Evolutionary conservation across 2,888 invertebrate genomes (phyloP), one percentile per base, ranked within the genome.

Genomic region (Spisula solida): DNA sequence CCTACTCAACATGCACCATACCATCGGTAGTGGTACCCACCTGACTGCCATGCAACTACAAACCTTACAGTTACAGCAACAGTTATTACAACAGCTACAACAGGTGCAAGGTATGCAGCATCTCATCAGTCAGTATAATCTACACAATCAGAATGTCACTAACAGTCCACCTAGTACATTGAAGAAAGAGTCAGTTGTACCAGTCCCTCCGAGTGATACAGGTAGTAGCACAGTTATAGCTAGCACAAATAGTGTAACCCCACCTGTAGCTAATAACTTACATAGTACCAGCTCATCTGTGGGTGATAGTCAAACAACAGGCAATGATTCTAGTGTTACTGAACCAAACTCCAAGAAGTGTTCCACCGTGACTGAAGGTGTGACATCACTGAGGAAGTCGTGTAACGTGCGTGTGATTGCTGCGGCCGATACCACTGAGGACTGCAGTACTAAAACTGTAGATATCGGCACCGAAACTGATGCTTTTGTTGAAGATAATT

Each of bases 61-160:
- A 82, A 94, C 94, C 10, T 89, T 95, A 16, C 95, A 95, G 92
- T 89, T 94, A 20, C 94, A 94, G 82, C 95, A 95, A 79, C 94
- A 95, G 75, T 91, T 95, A 66, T 90, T 94, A 25, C 93, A 95
- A 41, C 94, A 95, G 85, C 93, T 95, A 31, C 95, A 95, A 87
- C 95, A 95, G 81, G 92, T 95, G 12, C 95, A 95, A 70, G 94
- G 94, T 14, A 95, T 95, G 95, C 94, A 94, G 88, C 91, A 91
- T 55, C 91, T 94, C 25, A 93, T 94, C 1, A 94, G 92, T 86
- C 94, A 94, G 88, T 93, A 93, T 81, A 93, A 91, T 85, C 51
- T 94, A n/a, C 94, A 94, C 75, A 93, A 92, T 56, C 91, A 92
- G 25, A 66, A 81, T 29, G 79, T 82, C 12, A 60, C 85, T 86